A percentile compares a stretch with the other conserved stretches of the same genome.
Conservation (phyloP, 2,113 vertebrate genomes). For the Elephantulus edwardii region DNA sequence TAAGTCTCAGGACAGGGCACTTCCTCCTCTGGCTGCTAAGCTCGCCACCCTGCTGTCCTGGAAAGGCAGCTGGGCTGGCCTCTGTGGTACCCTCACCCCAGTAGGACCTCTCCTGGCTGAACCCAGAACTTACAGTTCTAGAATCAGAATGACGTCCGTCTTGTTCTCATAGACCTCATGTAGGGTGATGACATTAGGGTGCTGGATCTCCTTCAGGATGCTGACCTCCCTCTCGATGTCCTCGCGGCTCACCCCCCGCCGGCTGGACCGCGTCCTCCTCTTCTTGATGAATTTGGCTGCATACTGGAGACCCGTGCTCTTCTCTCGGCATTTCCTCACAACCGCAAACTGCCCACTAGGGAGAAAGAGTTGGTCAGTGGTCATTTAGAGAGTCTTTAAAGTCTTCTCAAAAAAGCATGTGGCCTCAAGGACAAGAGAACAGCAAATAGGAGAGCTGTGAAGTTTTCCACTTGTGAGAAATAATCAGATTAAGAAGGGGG, state of each 20-base stretch:
- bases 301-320: conserved; percentile 88
- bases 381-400: neutral
- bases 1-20: neutral
- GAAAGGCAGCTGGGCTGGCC: neutral
- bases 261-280: conserved; percentile 94
- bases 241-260: conserved; percentile 93
- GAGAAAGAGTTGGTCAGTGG: accelerated
- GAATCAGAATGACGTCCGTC: conserved; percentile 96
- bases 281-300: conserved; percentile 99
- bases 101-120: accelerated
- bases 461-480: neutral
- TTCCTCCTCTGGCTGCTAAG: neutral
- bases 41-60: accelerated
- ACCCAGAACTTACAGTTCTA: conserved; percentile 94
- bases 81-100: neutral
- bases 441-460: neutral
- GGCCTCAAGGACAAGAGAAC: neutral
- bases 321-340: conserved; percentile 95
- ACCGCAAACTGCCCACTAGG: conserved; percentile 95
- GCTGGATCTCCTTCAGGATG: conserved; percentile 96
- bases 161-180: conserved; percentile 97
- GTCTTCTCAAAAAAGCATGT: neutral
- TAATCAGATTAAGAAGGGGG: neutral
- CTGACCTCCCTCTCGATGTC: conserved; percentile 97
- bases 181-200: conserved; percentile 95